phyloP scores from a whole-genome alignment of 2,888 invertebrate species.

The Pasiphila rectangulata region DNA sequence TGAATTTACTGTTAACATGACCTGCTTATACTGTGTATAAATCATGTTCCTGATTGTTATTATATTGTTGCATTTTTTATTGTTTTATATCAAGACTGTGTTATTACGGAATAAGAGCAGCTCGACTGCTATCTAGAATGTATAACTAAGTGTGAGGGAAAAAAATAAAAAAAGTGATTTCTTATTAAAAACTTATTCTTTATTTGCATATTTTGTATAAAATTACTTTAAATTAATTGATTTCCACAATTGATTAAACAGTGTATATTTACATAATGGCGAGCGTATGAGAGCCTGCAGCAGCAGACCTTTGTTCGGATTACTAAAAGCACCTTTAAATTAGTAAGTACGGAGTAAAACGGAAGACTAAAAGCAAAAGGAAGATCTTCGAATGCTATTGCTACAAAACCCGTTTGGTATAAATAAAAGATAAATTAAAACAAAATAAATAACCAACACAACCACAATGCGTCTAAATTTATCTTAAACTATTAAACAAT shows the following conservation, averaged over 20 bases:
- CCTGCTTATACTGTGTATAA: constrained; percentile 2
- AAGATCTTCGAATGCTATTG: constrained; percentile 60
- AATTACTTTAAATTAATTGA: constrained; percentile 74
- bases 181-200: constrained; percentile 54
- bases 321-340: constrained; percentile 64
- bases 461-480: constrained; percentile 63
- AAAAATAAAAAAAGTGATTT: constrained; percentile 22
- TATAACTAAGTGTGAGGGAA: constrained; percentile 5
- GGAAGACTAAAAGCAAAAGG: constrained; percentile 66
- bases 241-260: constrained; percentile 60
- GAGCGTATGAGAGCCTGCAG: constrained; percentile 53
- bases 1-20: constrained; percentile 9
- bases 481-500: constrained; percentile 56
- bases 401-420: constrained; percentile 70
- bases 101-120: background rate
- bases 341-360: constrained; percentile 71
- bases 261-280: constrained; percentile 68
- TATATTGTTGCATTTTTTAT: background rate
- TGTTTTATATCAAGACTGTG: constrained; percentile 3
- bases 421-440: constrained; percentile 74
- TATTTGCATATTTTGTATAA: constrained; percentile 78
- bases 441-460: constrained; percentile 79
- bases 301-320: constrained; percentile 41
- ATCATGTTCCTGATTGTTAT: constrained; percentile 14
- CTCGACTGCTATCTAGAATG: constrained; percentile 3